phyloP scores from a whole-genome alignment of 2,113 vertebrate species.

The Calyptomena viridis region DNA sequence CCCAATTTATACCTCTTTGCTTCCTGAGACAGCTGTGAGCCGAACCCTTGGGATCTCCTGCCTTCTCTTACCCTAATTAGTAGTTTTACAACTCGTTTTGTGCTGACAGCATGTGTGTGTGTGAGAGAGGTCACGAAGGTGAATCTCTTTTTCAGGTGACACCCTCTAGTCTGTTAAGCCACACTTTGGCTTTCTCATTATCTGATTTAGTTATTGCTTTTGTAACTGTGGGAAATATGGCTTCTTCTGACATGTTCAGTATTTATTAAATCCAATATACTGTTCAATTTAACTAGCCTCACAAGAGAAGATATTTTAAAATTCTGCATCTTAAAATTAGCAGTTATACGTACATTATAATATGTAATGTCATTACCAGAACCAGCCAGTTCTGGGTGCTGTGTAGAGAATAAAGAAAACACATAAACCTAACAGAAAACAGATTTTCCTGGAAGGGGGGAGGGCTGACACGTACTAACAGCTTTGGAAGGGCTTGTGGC shows the following conservation, averaged over 20 bases:
- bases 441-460: constrained; percentile 32
- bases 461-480: constrained; percentile 33
- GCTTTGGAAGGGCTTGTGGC: constrained; percentile 25
- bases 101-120: background rate
- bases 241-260: background rate
- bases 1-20: constrained; percentile 37
- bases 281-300: background rate
- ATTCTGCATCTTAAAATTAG: constrained; percentile 17
- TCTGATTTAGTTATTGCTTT: constrained; percentile 32
- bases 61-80: constrained; percentile 62
- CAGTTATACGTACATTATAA: background rate
- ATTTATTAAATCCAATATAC: constrained; percentile 18
- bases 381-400: constrained; percentile 37
- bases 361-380: constrained; percentile 54
- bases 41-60: constrained; percentile 38
- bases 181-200: constrained; percentile 56
- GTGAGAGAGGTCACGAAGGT: constrained; percentile 60
- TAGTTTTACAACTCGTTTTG: constrained; percentile 51
- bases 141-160: constrained; percentile 69
- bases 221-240: background rate
- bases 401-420: constrained; percentile 54
- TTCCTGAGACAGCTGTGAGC: constrained; percentile 59
- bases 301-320: constrained; percentile 24
- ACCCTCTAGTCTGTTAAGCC: constrained; percentile 12
- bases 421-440: constrained; percentile 64